Evolutionary conservation across 2,113 vertebrate genomes (phyloP).

Genomic region (Rhynchomys soricoides): DNA sequence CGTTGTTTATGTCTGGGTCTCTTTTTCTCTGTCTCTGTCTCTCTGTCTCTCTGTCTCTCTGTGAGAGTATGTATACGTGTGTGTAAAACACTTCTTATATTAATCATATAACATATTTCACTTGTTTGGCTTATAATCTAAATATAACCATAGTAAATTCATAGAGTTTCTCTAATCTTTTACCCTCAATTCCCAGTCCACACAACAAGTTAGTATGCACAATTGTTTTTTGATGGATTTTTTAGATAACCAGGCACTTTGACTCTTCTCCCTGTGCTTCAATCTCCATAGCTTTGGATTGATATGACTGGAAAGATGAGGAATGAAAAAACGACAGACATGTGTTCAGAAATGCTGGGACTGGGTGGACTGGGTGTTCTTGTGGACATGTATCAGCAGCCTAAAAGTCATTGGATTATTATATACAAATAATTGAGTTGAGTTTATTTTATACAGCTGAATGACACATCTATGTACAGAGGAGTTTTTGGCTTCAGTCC

Average conservation of each 20-base stretch:
- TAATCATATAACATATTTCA: not conserved
- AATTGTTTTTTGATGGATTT: not conserved
- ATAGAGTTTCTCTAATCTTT: rapidly evolving
- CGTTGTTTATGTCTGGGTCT: not conserved
- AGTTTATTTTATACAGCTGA: not conserved
- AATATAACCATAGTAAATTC: not conserved
- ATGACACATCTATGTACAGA: not conserved
- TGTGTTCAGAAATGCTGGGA: not conserved
- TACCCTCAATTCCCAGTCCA: not conserved
- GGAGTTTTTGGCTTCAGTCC: not conserved
- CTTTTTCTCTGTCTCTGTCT: not conserved
- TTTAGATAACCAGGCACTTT: not conserved
- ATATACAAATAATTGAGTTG: not conserved
- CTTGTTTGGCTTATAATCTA: not conserved
- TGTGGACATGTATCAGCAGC: not conserved
- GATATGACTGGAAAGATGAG: not conserved
- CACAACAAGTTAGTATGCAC: not conserved
- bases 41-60: not conserved
- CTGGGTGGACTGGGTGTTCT: not conserved
- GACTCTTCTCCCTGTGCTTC: not conserved
- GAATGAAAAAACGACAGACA: not conserved
- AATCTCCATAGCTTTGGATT: not conserved
- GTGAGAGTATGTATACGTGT: not conserved
- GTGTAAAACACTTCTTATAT: not conserved
- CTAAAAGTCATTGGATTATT: not conserved